Base-by-base conservation (phyloP, 2,113 vertebrate genomes). In the Sylvietta virens region DNA sequence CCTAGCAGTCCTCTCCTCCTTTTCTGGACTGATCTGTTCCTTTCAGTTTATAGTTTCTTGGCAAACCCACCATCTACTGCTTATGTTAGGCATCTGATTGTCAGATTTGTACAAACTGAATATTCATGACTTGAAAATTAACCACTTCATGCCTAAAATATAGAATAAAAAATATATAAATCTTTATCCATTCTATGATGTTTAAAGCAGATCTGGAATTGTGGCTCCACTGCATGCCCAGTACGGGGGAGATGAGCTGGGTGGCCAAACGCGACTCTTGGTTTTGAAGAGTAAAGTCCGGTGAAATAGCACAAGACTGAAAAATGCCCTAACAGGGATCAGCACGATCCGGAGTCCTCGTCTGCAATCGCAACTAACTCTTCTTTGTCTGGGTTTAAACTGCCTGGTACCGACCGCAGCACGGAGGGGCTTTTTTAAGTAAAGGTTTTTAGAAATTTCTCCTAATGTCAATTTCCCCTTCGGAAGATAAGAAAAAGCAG, bases 11-110 rank as follows among this genome's bases (percentile, higher is more conserved):
- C 94, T 95, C 93, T 94, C 95, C 95, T 91, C 90, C 91, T 97
- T 96, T 97, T 95, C 97, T 97, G 97, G 97, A 98, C 98, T 97
- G 96, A 97, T 97, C 97, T 97, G 97, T 74, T 97, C 97, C 78
- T 93, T 96, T 91, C 97, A 97, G 98, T 98, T 98, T 98, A 97
- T 97, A 96, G 94, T 97, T 97, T 97, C 97, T 97, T 98, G 97
- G 98, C 98, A 98, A 98, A 95, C 90, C 96, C 96, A 87, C 62
- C 94, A 96, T 97, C 97, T 91, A 96, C 97, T 97, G 98, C 97
- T 98, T 98, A 97, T 97, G 97, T 96, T 97, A 97, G 97, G 97
- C 98, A 98, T 97, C 98, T 97, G 98, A 98, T 97, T 97, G 98
- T 98, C 98, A 98, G 98, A 97, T 98, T 95, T 90, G 97, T 95